Evolutionary conservation across 2,797 vertebrate genomes (phyloP), one percentile per base, ranked within the genome.

Genomic region (Eidolon dupreanum): DNA sequence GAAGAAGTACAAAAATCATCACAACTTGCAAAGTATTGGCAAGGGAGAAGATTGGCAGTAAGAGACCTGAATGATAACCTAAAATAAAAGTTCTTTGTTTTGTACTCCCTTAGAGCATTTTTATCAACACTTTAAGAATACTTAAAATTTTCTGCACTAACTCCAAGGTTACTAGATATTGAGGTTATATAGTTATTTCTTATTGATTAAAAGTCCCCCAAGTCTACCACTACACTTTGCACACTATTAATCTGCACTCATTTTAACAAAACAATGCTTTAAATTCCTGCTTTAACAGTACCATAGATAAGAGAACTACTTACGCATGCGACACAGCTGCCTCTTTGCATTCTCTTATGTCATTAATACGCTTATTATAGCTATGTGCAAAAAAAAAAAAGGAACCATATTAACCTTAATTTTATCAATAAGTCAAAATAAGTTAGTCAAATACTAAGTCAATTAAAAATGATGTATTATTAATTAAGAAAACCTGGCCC

Each of bases 351-450:
- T 99, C 99, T 97, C 99, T 98, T 98, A 99, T 99, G 98, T 99
- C 99, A 91, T 99, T 99, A 97, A 99, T 99, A 46, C 99, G 99
- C 95, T 99, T 99, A 98, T 99, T 99, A 98, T 99, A 99, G 26
- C 99, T 99, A 98, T 51, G 97, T 98, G 78, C 92, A 55, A 95
- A 97, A 97, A 93, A 33, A 33, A 33, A 66, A 88, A 74, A 89
- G 0, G 8, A 55, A 19, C 0, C 7, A 88, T 33, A 10, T 95
- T 95, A 95, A 15, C 24, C 33, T 78, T 0, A 95, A 82, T 87
- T 46, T 93, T 13, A 96, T 68, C 22, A 90, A 20, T 43, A 83
- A 66, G 57, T 88, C 6, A 74, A 97, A 94, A 68, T 31, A 17
- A 95, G 16, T 94, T 59, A 73, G 20, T 24, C 12, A 82, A 88